A percentile compares a stretch with the other conserved stretches of the same genome.
Evolutionary conservation across 2,797 vertebrate species (phyloP).

Genomic region (Muscicapa striata): DNA sequence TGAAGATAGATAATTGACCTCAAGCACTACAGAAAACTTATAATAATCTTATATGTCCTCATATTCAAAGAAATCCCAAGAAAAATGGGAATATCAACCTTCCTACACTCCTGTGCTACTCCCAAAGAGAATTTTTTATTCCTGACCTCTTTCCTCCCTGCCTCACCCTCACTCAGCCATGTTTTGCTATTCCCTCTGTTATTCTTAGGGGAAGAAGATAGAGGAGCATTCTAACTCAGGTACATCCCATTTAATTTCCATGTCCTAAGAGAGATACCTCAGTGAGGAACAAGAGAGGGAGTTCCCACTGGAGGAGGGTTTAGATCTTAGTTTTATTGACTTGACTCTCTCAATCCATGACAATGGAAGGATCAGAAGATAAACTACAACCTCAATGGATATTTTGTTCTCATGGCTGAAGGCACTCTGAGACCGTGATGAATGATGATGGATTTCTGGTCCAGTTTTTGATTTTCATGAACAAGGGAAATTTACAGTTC

Average conservation of each 20-base stretch:
- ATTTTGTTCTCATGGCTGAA: neutral
- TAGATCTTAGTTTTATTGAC: neutral
- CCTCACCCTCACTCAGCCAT: neutral
- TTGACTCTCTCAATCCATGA: neutral
- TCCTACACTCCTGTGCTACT: neutral
- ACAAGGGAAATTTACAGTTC: neutral
- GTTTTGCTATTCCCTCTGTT: neutral
- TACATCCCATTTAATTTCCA: neutral
- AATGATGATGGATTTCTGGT: neutral
- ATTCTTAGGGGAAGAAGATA: neutral
- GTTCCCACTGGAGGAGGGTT: neutral
- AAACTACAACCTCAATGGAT: neutral
- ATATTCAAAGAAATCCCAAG: neutral
- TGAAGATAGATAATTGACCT: neutral
- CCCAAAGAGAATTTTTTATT: neutral
- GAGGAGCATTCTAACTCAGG: neutral
- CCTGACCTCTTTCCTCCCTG: neutral
- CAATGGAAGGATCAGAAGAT: neutral
- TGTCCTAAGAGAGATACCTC: neutral
- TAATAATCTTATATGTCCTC: neutral
- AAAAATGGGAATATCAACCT: neutral
- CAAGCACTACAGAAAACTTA: neutral
- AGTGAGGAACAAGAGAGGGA: neutral
- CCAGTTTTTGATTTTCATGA: neutral
- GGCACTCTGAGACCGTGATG: fast-evolving